Base-by-base conservation (phyloP, 1,140 invertebrate species). In the Temnothorax nylanderi region DNA sequence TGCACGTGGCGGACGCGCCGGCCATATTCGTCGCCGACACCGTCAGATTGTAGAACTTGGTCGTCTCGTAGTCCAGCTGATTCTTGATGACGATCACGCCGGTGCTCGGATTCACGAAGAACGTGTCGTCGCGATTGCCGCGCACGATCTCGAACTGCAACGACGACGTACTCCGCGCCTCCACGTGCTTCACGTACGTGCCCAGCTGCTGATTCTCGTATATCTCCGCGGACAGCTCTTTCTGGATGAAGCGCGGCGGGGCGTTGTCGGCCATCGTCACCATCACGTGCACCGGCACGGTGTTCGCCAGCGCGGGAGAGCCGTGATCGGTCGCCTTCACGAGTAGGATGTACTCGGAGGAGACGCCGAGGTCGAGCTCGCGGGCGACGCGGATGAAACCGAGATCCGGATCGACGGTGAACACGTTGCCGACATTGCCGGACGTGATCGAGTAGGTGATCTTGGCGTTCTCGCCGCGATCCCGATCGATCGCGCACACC, bases 231-330 rank as follows among this genome's bases (percentile, higher is more conserved):
- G 96, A 96, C 74, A 97, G 96, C 90, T 97, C 96, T 13, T 95
- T 94, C 71, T 96, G 94, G 1, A 95, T 93, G 95, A 98, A 98
- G 71, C 96, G 97, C 2, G 99, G 99, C 26, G 98, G 97, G 75
- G 98, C 97, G 94, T 98, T 98, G 91, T 98, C 98, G 0, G 98
- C 98, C 96, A 98, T 98, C 0, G 98, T 98, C 11, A 99, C 96
- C 92, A 97, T 96, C 18, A 99, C 97, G 93, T 98, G 98, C 1
- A 99, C 98, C 26, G 97, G 98, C 21, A 98, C 96, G 41, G 97
- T 97, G 76, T 97, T 97, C 18, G 97, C 96, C 32, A 98, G 94
- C 0, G 98, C 96, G 11, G 97, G 97, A 18, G 96, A 96, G 13
- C 98, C 98, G 88, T 97, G 96, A 93, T 99, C 98, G 7, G 96